These are phyloP conservation scores for Epicampocera succincta DNA, from an alignment of 2,888 invertebrate species.

Conservation along the genomic window DNA sequence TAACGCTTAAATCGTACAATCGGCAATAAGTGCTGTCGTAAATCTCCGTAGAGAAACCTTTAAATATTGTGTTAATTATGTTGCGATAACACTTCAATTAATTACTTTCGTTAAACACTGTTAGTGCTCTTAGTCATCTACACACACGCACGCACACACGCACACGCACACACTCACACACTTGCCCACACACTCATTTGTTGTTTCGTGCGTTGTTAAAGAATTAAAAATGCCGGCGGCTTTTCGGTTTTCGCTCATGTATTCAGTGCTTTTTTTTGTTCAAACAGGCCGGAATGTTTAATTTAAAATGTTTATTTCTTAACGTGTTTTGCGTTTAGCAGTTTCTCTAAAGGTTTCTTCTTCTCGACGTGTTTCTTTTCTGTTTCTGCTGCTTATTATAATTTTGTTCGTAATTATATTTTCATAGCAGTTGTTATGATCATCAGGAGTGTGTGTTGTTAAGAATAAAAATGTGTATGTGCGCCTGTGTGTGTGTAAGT, in stretches of 20 bases:
- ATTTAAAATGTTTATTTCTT: background rate
- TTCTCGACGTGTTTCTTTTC: background rate
- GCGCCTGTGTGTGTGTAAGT: background rate
- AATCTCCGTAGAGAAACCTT: too few species aligned
- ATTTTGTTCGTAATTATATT: constrained; percentile 23
- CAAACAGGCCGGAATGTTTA: background rate
- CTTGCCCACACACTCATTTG: too few species aligned
- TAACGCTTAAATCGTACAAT: background rate
- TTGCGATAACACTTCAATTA: constrained; percentile 54
- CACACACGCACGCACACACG: background rate
- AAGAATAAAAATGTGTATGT: background rate
- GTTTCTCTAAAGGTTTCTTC: background rate
- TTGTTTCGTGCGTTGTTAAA: constrained; percentile 15
- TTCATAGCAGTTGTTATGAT: constrained; percentile 6
- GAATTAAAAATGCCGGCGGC: constrained; percentile 59
- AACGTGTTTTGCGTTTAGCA: constrained; percentile 1
- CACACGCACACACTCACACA: background rate
- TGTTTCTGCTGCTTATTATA: constrained; percentile 14
- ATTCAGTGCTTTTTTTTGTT: constrained; percentile 3
- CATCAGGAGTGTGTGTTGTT: background rate
- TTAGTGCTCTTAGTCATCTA: background rate
- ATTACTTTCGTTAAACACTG: constrained; percentile 21
- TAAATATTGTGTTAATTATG: constrained; percentile 55
- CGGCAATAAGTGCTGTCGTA: too few species aligned
- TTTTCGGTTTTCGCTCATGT: constrained; percentile 12